Base-by-base conservation (phyloP, 2,797 vertebrate species). In the Carapus acus region DNA sequence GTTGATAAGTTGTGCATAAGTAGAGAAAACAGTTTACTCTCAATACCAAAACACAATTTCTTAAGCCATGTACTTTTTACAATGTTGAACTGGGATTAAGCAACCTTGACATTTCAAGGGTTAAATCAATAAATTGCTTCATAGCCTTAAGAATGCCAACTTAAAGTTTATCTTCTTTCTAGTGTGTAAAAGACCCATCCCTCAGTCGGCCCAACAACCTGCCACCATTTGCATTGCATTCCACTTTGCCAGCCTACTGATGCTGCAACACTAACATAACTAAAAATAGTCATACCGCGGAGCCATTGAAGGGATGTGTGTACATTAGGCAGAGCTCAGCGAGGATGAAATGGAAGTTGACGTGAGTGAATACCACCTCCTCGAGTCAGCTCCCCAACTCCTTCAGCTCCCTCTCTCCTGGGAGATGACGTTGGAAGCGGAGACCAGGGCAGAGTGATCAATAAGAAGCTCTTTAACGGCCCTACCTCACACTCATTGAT, bases 381-480 rank as follows among this genome's bases (percentile, higher is more conserved):
- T n/a, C n/a, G n/a, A n/a, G n/a, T n/a, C n/a, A n/a, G n/a, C n/a
- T 40, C 43, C 49, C 37, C 8, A 15, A 8, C 14, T 49, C 39
- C 40, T 49, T 61, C 34, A 51, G 44, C 42, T 18, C 33, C 45
- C 58, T 33, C 49, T 69, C 74, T 67, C 65, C 43, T 39, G 64
- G 57, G 67, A 64, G 47, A 54, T 8, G 37, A 17, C 9, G 62
- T 56, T 54, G 43, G 62, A 65, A 57, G 61, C 51, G 47, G 48
- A 64, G 69, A 62, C 41, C 47, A 70, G 65, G 54, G 61, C 51
- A 48, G 52, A 65, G 23, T 52, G 51, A 75, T 80, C 72, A 74
- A 55, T 69, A 58, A 31, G 33, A 54, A 52, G 36, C 43, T 78
- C 75, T 70, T 77, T 63, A 76, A 65, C 64, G 69, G 65, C 49